These are phyloP conservation scores for Fopius arisanus DNA, from an alignment of 1,140 invertebrate genomes.

Conservation along the genomic window DNA sequence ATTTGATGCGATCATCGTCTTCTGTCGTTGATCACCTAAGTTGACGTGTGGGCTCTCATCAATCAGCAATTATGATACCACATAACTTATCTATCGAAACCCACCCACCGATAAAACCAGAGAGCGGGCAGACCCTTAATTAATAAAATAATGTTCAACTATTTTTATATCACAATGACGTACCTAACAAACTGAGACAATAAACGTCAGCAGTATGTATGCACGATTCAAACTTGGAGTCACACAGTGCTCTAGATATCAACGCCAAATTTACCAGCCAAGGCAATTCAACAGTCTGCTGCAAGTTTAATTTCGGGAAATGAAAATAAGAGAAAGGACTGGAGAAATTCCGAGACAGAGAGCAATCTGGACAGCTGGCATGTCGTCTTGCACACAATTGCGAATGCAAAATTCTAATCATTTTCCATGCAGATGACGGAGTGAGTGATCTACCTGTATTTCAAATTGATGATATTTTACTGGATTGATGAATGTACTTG, in stretches of 20 bases:
- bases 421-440: background rate
- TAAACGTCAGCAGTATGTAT: background rate
- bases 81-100: background rate
- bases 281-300: background rate
- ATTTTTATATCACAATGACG: background rate
- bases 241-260: background rate
- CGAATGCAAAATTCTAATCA: background rate
- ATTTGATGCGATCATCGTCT: background rate
- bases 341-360: background rate
- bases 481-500: background rate
- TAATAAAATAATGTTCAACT: background rate
- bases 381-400: background rate
- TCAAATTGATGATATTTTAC: background rate
- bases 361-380: background rate
- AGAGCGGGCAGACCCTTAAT: background rate
- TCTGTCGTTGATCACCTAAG: background rate
- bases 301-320: background rate
- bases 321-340: background rate
- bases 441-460: background rate
- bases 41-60: background rate
- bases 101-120: background rate
- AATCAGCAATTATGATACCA: background rate
- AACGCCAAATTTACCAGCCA: background rate
- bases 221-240: background rate
- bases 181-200: background rate